Evolutionary conservation across 2,797 vertebrate genomes (phyloP).

Genomic region (Tenualosa ilisha): DNA sequence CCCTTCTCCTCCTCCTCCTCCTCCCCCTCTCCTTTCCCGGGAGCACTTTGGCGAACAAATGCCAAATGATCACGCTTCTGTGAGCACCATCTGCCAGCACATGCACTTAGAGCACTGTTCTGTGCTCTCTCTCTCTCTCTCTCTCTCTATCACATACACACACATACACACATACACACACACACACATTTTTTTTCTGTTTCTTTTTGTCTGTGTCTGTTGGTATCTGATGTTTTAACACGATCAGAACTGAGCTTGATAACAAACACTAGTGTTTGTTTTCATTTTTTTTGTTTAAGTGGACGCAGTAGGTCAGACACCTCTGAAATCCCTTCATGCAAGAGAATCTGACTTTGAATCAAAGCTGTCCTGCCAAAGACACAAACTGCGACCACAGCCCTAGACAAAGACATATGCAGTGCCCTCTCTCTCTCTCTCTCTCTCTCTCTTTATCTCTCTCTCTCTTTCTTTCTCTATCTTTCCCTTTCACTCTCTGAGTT

Average conservation of each 20-base stretch:
- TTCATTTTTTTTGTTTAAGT: not conserved
- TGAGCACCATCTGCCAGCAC: constrained; percentile 78
- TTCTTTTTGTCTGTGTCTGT: not conserved
- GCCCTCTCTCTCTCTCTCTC: not conserved
- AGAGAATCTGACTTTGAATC: not conserved
- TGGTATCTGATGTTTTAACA: not conserved
- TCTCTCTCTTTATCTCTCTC: constrained; percentile 24
- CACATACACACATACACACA: constrained; percentile 12
- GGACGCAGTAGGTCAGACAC: not conserved
- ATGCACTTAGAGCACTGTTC: constrained; percentile 68
- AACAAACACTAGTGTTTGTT: not conserved
- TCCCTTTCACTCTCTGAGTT: not conserved
- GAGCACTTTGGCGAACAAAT: constrained; percentile 70
- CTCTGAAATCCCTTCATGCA: not conserved
- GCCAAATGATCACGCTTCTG: constrained; percentile 73
- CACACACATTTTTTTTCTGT: not conserved
- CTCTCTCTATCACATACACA: constrained; percentile 48
- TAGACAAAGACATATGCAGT: not conserved
- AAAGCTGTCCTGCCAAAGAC: not conserved
- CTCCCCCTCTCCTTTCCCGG: constrained; percentile 47
- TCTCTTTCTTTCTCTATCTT: constrained; percentile 18
- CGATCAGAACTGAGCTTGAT: not conserved
- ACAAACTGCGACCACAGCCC: not conserved
- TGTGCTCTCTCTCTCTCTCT: constrained; percentile 57
- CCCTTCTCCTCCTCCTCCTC: constrained; percentile 28